These are phyloP conservation scores for Ecdyonurus torrentis DNA, from an alignment of 2,888 invertebrate species.

Conservation along the genomic window DNA sequence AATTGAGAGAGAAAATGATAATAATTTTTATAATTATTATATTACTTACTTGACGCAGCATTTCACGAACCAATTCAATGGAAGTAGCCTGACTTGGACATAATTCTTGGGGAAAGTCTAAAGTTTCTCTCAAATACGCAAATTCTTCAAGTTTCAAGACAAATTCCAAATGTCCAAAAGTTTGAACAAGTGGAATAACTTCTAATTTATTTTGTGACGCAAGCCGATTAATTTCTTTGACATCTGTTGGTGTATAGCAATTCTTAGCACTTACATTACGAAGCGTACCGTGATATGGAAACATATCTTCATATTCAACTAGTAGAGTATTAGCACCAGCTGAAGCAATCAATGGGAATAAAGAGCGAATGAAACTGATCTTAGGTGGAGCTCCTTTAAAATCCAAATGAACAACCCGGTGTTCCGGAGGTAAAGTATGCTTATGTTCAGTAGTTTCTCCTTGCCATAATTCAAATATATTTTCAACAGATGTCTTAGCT, in stretches of 20 bases:
- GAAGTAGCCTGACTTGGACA: constrained; percentile 29
- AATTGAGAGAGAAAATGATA: too few relatives aligned
- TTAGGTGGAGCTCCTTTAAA: constrained; percentile 9
- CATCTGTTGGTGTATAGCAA: constrained; percentile 25
- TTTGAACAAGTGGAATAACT: constrained; percentile 33
- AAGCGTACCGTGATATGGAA: constrained; percentile 32
- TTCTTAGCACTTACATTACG: constrained; percentile 23
- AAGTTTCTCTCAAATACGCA: constrained; percentile 25
- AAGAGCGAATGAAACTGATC: constrained; percentile 23
- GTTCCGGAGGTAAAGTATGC: constrained; percentile 4
- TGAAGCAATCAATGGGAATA: constrained; percentile 19
- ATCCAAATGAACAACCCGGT: constrained; percentile 7
- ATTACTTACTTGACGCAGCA: constrained; percentile 7
- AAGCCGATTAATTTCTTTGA: constrained; percentile 12
- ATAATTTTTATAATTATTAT: too few relatives aligned
- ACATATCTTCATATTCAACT: constrained; percentile 45
- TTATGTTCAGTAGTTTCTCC: not conserved
- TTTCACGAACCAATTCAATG: constrained; percentile 19
- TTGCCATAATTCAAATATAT: not conserved
- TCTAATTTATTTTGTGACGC: constrained; percentile 18
- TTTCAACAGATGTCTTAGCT: too few relatives aligned
- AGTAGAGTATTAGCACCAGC: constrained; percentile 33
- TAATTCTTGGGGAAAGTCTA: constrained; percentile 26
- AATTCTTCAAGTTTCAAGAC: constrained; percentile 28
- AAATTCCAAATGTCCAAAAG: constrained; percentile 34